Evolutionary conservation across 1,140 invertebrate species (phyloP).

Genomic region (Atopsyche davidsoni): DNA sequence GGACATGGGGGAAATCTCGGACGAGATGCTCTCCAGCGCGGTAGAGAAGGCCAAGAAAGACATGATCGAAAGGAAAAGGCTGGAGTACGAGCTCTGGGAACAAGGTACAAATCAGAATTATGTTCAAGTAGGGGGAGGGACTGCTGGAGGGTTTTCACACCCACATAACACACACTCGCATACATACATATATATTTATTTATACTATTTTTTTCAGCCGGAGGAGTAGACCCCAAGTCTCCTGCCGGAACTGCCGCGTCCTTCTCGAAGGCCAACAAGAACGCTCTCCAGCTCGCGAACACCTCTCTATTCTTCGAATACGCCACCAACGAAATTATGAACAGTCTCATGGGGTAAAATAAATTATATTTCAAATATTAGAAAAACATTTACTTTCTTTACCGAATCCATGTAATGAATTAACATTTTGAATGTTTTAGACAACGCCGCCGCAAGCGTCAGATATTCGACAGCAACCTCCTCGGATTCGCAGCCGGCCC

Average conservation of each 20-base stretch:
- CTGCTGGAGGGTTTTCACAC: too few relatives aligned
- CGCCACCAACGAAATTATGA: conserved; percentile 77
- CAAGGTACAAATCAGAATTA: conserved; percentile 51
- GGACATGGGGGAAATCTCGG: conserved; percentile 44
- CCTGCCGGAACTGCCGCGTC: conserved; percentile 79
- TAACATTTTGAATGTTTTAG: too few relatives aligned
- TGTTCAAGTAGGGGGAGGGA: too few relatives aligned
- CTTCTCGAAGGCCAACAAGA: conserved; percentile 80
- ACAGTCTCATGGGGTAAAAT: conserved; percentile 53
- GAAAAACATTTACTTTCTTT: not conserved
- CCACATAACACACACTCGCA: too few relatives aligned
- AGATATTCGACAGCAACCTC: conserved; percentile 63
- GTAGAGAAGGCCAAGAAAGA: conserved; percentile 69
- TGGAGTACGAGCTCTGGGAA: conserved; percentile 73
- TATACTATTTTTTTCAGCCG: conserved; percentile 48
- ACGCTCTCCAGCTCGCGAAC: conserved; percentile 75
- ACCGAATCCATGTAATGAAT: not conserved
- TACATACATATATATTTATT: not conserved
- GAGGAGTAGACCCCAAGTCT: conserved; percentile 75
- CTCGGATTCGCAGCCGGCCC: conserved; percentile 58
- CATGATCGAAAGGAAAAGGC: conserved; percentile 60
- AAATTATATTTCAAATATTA: not conserved
- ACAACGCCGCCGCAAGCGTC: conserved; percentile 57
- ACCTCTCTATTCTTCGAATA: conserved; percentile 83
- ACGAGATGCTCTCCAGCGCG: conserved; percentile 57